These are phyloP conservation scores for Chondrosia reniformis DNA, from an alignment of 37 sponge, comb jelly and placozoan genomes.

Conservation along the genomic window DNA sequence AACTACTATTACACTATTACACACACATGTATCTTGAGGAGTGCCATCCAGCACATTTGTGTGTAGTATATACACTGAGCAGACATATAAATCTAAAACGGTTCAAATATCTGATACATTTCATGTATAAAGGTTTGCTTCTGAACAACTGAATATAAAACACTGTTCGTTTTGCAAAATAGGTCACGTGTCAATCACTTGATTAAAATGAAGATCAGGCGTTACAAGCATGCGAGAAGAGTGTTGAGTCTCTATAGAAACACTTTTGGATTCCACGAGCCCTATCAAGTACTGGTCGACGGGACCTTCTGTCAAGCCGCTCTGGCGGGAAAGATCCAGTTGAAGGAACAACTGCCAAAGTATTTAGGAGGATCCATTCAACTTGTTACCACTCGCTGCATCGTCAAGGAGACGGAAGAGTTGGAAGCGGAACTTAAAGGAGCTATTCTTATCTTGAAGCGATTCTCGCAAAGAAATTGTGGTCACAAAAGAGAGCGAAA, in stretches of 20 bases:
- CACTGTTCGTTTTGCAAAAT: no score
- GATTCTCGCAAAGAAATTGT: slow-evolving; percentile 62
- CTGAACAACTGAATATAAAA: no score
- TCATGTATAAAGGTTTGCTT: no score
- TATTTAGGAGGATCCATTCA: slow-evolving; percentile 77
- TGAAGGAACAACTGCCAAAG: slow-evolving; percentile 90
- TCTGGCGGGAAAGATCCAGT: slow-evolving; percentile 76
- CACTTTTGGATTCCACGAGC: slow-evolving; percentile 72
- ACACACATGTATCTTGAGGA: no score
- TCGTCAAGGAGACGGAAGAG: slow-evolving; percentile 40
- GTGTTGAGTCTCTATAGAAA: slow-evolving; percentile 77
- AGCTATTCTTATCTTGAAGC: slow-evolving; percentile 62
- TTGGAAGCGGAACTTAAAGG: slow-evolving; percentile 60
- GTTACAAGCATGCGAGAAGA: slow-evolving; percentile 82
- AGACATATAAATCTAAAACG: no score
- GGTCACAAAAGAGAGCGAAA: slow-evolving; percentile 34
- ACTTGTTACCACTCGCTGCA: slow-evolving; percentile 63
- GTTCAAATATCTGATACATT: no score
- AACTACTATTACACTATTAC: no score
- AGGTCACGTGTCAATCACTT: no score
- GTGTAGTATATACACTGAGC: no score
- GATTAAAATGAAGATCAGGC: slow-evolving; percentile 92
- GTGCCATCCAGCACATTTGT: no score
- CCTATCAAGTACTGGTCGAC: slow-evolving; percentile 88
- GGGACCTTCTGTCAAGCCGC: slow-evolving; percentile 95